phyloP scores from a whole-genome alignment of 1,140 invertebrate genomes.

The Homalodisca vitripennis region DNA sequence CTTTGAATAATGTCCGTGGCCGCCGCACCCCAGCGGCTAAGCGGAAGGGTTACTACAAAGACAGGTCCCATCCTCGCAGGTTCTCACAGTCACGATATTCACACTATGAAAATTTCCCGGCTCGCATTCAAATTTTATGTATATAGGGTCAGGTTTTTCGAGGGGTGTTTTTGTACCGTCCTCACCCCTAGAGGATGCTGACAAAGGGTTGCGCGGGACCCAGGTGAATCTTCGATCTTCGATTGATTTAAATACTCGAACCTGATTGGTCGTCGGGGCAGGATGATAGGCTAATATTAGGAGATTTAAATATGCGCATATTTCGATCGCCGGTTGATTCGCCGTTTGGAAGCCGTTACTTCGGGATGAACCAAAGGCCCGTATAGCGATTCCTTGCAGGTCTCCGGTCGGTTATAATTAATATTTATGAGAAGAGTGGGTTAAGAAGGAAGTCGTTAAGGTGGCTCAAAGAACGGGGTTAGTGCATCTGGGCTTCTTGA shows the following conservation, averaged over 20 bases:
- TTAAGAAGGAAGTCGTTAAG: conserved; percentile 24
- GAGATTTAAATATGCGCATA: conserved; percentile 15
- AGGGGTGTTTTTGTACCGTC: conserved; percentile 13
- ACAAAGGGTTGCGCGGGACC: not conserved
- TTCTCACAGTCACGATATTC: conserved; percentile 16
- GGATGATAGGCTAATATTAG: not conserved
- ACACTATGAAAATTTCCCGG: conserved; percentile 22
- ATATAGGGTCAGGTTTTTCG: conserved; percentile 18
- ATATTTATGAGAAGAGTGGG: conserved; percentile 11
- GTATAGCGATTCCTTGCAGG: not conserved
- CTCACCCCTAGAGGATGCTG: not conserved
- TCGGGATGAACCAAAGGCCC: not conserved
- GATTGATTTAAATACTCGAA: not conserved
- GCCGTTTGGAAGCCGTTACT: not conserved
- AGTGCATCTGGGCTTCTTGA: no score
- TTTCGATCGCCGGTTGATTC: not conserved
- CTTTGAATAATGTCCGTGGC: conserved; percentile 17
- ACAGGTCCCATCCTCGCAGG: not conserved
- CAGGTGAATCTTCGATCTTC: conserved; percentile 26
- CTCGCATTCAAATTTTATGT: conserved; percentile 26
- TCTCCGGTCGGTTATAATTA: not conserved
- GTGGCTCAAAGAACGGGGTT: no score
- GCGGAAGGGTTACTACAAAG: not conserved
- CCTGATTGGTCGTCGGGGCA: not conserved
- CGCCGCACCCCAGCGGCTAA: not conserved